Conservation (phyloP, 2,888 invertebrate genomes). For the Adineta ricciae region DNA sequence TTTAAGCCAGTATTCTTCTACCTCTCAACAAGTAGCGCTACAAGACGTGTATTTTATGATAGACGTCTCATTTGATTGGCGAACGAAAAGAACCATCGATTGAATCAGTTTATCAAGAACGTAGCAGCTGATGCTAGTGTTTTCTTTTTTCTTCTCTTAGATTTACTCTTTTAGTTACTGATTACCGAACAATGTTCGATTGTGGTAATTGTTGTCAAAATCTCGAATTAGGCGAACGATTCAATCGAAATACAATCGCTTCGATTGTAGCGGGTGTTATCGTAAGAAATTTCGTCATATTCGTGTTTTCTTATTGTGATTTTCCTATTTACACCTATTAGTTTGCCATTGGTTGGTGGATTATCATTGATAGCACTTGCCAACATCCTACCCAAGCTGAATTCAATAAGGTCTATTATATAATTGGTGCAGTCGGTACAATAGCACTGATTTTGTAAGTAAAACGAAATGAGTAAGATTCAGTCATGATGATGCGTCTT, state of each 20-base stretch:
- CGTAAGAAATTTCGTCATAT: neutral
- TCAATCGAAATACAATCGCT: neutral
- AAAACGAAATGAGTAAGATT: neutral
- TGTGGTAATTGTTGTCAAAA: neutral
- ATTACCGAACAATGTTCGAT: neutral
- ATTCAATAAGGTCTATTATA: conserved; percentile 62
- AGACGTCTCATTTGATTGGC: neutral
- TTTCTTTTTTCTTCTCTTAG: neutral
- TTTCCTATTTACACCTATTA: neutral
- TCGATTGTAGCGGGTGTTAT: neutral
- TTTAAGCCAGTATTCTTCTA: neutral
- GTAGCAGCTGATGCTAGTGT: neutral
- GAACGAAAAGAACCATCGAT: neutral
- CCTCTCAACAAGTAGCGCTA: neutral
- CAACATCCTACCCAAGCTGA: conserved; percentile 57
- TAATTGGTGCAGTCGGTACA: conserved; percentile 86
- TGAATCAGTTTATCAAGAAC: neutral
- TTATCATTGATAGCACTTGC: conserved; percentile 83
- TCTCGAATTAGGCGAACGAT: neutral
- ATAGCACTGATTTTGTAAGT: conserved; percentile 82
- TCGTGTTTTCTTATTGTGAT: neutral
- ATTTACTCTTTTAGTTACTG: neutral
- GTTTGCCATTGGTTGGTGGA: conserved; percentile 76
- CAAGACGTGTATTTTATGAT: no score
- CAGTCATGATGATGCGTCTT: neutral